phyloP scores from a whole-genome alignment of 2,797 vertebrate species.

The Syngnathus rostellatus region DNA sequence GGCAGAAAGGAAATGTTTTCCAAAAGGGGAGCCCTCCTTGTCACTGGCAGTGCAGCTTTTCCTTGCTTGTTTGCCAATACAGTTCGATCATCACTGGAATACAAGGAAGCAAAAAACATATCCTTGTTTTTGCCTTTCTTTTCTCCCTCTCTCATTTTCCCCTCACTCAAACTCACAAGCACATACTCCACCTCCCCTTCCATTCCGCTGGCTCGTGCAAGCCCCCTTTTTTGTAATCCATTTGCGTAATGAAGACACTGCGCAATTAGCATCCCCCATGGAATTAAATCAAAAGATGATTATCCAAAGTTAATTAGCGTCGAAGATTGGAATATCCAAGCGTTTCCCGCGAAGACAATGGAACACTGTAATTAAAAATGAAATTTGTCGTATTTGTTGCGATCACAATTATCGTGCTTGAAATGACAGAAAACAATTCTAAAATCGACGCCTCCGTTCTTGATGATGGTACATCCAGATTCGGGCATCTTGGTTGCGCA shows the following conservation, averaged over 20 bases:
- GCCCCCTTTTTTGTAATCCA: slow-evolving; percentile 87
- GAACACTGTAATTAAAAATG: slow-evolving; percentile 59
- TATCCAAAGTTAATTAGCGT: slow-evolving; percentile 96
- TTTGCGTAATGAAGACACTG: slow-evolving; percentile 87
- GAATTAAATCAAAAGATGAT: slow-evolving; percentile 82
- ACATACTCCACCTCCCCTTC: slow-evolving; percentile 64
- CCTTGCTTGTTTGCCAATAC: slow-evolving; percentile 75
- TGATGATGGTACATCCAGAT: slow-evolving; percentile 54
- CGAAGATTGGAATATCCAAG: slow-evolving; percentile 79
- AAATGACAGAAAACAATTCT: slow-evolving; percentile 84
- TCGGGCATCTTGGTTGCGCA: slow-evolving; percentile 66
- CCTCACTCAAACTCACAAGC: slow-evolving; percentile 36
- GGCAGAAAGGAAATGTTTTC: slow-evolving; percentile 66
- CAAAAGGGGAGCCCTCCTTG: slow-evolving; percentile 64
- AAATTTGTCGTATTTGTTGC: slow-evolving; percentile 60
- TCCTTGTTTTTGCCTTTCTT: slow-evolving; percentile 66
- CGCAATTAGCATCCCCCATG: slow-evolving; percentile 83
- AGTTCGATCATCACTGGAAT: slow-evolving; percentile 75
- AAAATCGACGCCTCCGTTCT: slow-evolving; percentile 76
- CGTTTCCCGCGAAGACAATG: slow-evolving; percentile 72
- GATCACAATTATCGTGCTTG: slow-evolving; percentile 45
- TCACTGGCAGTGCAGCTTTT: slow-evolving; percentile 71
- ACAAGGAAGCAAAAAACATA: slow-evolving; percentile 74
- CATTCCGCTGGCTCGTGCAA: slow-evolving; percentile 54
- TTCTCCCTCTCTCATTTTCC: slow-evolving; percentile 48